These are phyloP conservation scores for Seira ritae DNA, from an alignment of 2,888 invertebrate species.

Conservation along the genomic window DNA sequence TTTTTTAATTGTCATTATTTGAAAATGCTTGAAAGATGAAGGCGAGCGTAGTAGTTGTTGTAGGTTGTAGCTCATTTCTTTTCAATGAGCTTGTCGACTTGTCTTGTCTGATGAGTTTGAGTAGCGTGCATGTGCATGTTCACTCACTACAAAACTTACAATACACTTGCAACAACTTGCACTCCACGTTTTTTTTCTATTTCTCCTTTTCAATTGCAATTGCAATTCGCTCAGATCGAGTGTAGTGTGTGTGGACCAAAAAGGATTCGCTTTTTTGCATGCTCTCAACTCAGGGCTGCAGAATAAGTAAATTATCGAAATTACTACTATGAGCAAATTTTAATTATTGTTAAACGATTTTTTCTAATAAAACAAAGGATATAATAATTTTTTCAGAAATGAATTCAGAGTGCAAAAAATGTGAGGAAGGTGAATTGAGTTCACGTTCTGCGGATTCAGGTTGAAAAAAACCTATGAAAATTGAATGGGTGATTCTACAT, in stretches of 20 bases:
- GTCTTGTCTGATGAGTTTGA: not conserved
- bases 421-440: not conserved
- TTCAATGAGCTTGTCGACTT: too few species aligned
- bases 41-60: not conserved
- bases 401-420: not conserved
- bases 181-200: too few species aligned
- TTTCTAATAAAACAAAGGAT: not conserved
- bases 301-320: not conserved
- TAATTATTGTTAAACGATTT: conserved; percentile 7
- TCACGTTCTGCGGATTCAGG: conserved; percentile 1
- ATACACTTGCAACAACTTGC: too few species aligned
- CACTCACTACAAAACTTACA: too few species aligned
- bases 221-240: too few species aligned
- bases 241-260: too few species aligned
- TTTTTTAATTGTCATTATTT: conserved; percentile 9
- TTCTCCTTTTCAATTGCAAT: too few species aligned
- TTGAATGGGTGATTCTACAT: not conserved
- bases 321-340: not conserved
- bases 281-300: not conserved
- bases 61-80: not conserved
- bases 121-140: too few species aligned
- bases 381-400: not conserved
- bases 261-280: not conserved
- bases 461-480: not conserved
- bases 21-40: conserved; percentile 1